Evolutionary conservation across 2,113 vertebrate genomes (phyloP).

Genomic region (Ptychochromis oligacanthus): DNA sequence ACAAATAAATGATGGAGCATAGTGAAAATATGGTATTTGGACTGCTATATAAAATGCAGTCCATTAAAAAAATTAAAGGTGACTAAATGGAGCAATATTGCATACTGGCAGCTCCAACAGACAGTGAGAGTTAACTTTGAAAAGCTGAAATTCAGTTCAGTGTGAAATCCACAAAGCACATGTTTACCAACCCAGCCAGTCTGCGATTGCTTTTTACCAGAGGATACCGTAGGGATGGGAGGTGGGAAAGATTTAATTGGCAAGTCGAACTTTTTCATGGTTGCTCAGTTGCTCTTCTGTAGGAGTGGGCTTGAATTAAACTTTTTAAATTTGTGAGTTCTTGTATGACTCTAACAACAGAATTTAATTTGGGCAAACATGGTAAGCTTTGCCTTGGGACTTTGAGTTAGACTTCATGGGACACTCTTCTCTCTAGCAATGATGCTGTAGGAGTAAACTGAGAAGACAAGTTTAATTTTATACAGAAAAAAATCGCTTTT

Average conservation of each 20-base stretch:
- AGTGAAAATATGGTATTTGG: neutral
- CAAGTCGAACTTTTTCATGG: slow-evolving; percentile 22
- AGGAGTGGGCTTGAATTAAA: neutral
- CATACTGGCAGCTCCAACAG: neutral
- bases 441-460: neutral
- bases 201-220: slow-evolving; percentile 17
- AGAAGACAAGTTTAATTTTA: slow-evolving; percentile 15
- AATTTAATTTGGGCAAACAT: slow-evolving; percentile 22
- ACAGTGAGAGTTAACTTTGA: neutral
- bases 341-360: neutral
- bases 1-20: neutral
- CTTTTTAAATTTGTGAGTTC: neutral
- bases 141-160: slow-evolving; percentile 23
- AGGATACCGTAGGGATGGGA: slow-evolving; percentile 23
- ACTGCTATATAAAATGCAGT: neutral
- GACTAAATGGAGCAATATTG: neutral
- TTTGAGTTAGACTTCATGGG: neutral
- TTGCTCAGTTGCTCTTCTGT: slow-evolving; percentile 24
- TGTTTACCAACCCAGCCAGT: slow-evolving; percentile 45
- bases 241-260: slow-evolving; percentile 29
- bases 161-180: slow-evolving; percentile 44
- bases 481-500: neutral
- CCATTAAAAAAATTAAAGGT: neutral
- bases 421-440: neutral
- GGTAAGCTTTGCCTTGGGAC: neutral